Evolutionary conservation across 2,797 vertebrate species (phyloP), one percentile per base, ranked within the genome.

Genomic region (Rhinogobio ventralis): DNA sequence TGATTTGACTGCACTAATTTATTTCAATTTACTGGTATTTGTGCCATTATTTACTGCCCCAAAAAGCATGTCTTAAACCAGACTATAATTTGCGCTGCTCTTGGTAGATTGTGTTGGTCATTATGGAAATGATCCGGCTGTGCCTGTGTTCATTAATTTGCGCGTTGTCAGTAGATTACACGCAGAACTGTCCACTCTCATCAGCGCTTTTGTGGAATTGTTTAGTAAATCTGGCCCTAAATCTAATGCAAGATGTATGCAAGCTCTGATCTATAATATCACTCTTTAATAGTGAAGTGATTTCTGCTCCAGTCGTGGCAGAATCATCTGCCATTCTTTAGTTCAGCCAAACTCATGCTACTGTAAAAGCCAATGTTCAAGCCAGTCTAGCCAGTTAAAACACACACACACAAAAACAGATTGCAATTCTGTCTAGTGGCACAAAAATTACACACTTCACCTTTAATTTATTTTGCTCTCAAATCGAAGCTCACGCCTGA

Each of bases 381-480:
- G 25, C 23, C n/a, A 42, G n/a, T 60, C 7, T 42, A 23, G 23
- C 23, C 36, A 60, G n/a, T 42, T 36, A 0, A 74, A 51, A 62
- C 4, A 36, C 36, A 4, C 1, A 10, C 1, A 6, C 5, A n/a
- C 1, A 13, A 30, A 33, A 53, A 53, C 1, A 0, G 0, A 23
- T 23, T 75, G 30, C 20, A 25, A 17, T 42, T 39, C 33, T 57
- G 74, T 60, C 15, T 77, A 36, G 51, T 25, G 36, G 14, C 36
- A 28, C 25, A 13, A 25, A 60, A 25, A 25, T 60, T 2, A 60
- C 53, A 77, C 53, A 25, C 74, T 60, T 77, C 74, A 60, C 14
- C 14, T 77, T 42, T 36, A 75, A 39, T 77, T 77, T 60, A 39
- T 60, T 77, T 42, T 42, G 55, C 72, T 64, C 25, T 64, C 8